Base-by-base conservation (phyloP, 1,140 invertebrate genomes). In the Formica selysi region DNA sequence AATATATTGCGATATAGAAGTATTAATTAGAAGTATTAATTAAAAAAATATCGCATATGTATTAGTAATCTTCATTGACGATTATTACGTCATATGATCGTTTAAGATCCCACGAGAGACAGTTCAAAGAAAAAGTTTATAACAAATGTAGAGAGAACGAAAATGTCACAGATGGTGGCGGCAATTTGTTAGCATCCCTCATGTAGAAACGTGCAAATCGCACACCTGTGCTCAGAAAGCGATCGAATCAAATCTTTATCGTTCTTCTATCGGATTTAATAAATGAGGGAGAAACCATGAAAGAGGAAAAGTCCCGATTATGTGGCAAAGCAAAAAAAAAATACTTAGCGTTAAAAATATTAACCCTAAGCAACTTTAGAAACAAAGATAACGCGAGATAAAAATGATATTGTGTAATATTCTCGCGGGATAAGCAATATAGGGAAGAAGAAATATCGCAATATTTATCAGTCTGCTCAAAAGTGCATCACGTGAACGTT, bases 131-230 rank as follows among this genome's bases (percentile, higher is more conserved):
- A 51, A 67, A 68, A 64, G 48, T 67, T 76, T 86, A 70, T 16
- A 26, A 61, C 13, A 48, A 6, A 7, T 36, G 11, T 22, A 10
- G 7, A 59, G 36, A 57, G 26, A n/a, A 59, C 1, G 81, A 26
- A 59, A 67, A 51, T 88, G 48, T 51, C 48, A 48, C 83, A 80
- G 61, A 68, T 71, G 70, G 36, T 54, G 85, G 64, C 26, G 36
- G 81, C 57, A 51, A 64, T 29, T 83, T 65, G 64, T 89, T 89
- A 89, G 38, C 48, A 64, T 73, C 62, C 73, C 83, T 64, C 67
- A 59, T 54, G 29, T 19, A 59, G 65, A 61, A 41, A 62, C 19
- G 54, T 16, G 61, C 8, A 51, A n/a, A 68, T 57, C 51, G 65
- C 8, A 71, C 19, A 44, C 36, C 26, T 38, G 51, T 54, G 51